Evolutionary conservation across 37 sponge, comb jelly and placozoan genomes (phyloP).

Genomic region (Haliclona indistincta): DNA sequence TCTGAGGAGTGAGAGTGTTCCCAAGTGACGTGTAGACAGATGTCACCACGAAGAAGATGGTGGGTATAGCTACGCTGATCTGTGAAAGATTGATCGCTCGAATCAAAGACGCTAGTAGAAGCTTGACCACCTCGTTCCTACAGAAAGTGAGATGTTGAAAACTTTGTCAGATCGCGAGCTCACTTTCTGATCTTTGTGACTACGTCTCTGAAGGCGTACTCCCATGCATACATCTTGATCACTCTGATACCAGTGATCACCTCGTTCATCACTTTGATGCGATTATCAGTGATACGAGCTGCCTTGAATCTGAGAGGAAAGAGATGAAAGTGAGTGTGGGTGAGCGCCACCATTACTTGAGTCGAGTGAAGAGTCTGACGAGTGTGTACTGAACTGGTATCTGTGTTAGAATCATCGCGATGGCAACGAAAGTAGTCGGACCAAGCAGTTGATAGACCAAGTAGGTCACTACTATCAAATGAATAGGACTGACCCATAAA

Average conservation of each 20-base stretch:
- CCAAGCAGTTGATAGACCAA: conserved; percentile 62
- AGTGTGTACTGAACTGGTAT: conserved; percentile 39
- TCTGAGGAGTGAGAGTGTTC: conserved; percentile 19
- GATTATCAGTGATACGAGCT: conserved; percentile 66
- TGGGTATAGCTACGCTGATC: not conserved
- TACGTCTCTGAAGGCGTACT: conserved; percentile 66
- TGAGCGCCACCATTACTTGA: too few species aligned
- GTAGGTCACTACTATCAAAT: conserved; percentile 41
- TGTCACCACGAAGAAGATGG: not conserved
- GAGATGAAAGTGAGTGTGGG: too few species aligned
- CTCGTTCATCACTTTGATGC: conserved; percentile 79
- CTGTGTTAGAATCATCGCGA: conserved; percentile 21
- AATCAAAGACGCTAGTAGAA: not conserved
- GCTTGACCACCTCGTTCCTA: not conserved
- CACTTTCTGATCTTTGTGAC: conserved; percentile 63
- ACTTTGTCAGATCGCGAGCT: too few species aligned
- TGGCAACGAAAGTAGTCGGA: conserved; percentile 29
- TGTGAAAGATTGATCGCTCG: conserved; percentile 1
- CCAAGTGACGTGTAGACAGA: too few species aligned
- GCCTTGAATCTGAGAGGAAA: conserved; percentile 52
- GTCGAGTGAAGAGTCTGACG: conserved; percentile 34
- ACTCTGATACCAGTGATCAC: conserved; percentile 84
- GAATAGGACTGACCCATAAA: conserved; percentile 49
- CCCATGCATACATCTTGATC: conserved; percentile 95
- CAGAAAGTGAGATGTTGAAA: too few species aligned